Percentiles rank a stretch among this genome's conserved stretches.
Evolutionary conservation across 2,888 invertebrate species (phyloP).

Genomic region (Onchidella celtica): DNA sequence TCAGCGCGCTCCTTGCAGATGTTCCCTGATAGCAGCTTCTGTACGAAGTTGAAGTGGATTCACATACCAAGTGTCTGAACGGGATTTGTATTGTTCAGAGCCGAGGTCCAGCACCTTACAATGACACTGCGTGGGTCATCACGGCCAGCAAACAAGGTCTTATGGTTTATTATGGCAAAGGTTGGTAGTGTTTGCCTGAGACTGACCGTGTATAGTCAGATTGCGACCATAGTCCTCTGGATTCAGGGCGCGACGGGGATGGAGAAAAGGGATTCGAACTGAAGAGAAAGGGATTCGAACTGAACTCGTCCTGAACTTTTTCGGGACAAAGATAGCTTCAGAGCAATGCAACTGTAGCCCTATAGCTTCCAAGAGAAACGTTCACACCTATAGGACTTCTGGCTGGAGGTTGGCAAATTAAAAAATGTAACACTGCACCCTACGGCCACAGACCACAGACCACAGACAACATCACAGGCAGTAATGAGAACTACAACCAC

Average conservation of each 20-base stretch:
- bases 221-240: neutral
- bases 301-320: constrained; percentile 31
- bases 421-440: too few species aligned
- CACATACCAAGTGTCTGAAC: constrained; percentile 12
- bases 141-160: neutral
- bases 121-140: constrained; percentile 4
- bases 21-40: constrained; percentile 3
- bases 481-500: too few species aligned
- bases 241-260: too few species aligned
- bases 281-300: neutral
- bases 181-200: neutral
- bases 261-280: too few species aligned
- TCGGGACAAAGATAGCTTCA: neutral
- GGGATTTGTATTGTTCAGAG: neutral
- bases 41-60: constrained; percentile 29
- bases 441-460: too few species aligned
- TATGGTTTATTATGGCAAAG: constrained; percentile 8
- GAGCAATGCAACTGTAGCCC: neutral
- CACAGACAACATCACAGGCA: too few species aligned
- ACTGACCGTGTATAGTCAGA: neutral
- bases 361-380: neutral
- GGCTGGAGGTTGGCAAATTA: too few species aligned
- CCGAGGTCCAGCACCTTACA: neutral
- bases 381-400: neutral
- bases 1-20: neutral